Evolutionary conservation across 2,113 vertebrate species (phyloP), one percentile per base, ranked within the genome.

Genomic region (Rhinopomastus cyanomelas): DNA sequence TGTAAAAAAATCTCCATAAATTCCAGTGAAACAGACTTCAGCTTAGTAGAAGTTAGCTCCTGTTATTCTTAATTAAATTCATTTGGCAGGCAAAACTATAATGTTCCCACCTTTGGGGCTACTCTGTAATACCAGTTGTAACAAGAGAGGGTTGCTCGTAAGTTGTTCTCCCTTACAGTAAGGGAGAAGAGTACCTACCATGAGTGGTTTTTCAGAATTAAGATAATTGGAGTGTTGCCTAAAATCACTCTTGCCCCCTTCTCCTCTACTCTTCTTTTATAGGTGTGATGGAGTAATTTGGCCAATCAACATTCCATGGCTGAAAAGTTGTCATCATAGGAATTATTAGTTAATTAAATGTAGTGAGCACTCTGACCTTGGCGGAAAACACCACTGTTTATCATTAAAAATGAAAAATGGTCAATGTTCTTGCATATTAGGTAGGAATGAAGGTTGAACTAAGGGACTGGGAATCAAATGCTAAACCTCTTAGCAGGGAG

Each of bases 291-390:
- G 6, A 86, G 19, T 3, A 85, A 64, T 19, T 62, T 32, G 9
- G 16, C 34, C 27, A 73, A 85, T 44, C 2, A 81, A 44, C 5
- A 23, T 68, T 87, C 39, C 4, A 39, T 56, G 25, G 8, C 36
- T 49, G 32, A 85, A 75, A 89, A 91, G 42, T 23, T 27, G 34
- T 3, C 36, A 69, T 36, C 30, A 46, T 13, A 72, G 34, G 9
- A 85, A 79, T 48, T 49, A 67, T 72, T 87, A 91, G 65, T 75
- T 91, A 78, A 85, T 93, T 85, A 87, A 80, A 14, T 12, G 4
- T 39, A 52, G 27, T 16, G 23, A 88, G 16, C 10, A 84, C 39
- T 69, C 22, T 88, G 77, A 51, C 15, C 10, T n/a, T 87, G 37
- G 13, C 39, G 82, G 34, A 66, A 90, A 87, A 81, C 8, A 9